These are phyloP conservation scores for Euplagia quadripunctaria DNA, from an alignment of 2,888 invertebrate species.

Conservation along the genomic window DNA sequence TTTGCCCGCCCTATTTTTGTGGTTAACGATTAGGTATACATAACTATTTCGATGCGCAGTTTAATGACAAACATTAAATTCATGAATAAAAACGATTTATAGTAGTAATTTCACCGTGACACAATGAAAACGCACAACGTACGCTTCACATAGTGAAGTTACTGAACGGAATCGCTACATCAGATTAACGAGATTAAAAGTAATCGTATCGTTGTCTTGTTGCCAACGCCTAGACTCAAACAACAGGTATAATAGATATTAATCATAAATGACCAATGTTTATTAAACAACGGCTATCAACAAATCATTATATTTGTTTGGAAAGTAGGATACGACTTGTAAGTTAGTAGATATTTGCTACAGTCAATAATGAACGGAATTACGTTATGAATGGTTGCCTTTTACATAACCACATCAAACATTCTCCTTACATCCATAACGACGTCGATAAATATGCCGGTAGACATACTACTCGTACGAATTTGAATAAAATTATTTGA, in stretches of 20 bases:
- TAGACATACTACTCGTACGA: neutral
- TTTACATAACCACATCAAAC: slow-evolving; percentile 23
- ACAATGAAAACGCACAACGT: slow-evolving; percentile 31
- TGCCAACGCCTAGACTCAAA: slow-evolving; percentile 15
- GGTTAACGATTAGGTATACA: too few species aligned
- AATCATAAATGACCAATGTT: neutral
- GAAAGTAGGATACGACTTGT: slow-evolving; percentile 34
- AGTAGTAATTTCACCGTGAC: slow-evolving; percentile 17
- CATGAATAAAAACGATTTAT: too few species aligned
- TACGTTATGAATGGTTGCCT: slow-evolving; percentile 25
- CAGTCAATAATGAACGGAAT: slow-evolving; percentile 29
- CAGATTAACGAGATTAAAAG: slow-evolving; percentile 65
- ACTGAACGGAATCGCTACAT: slow-evolving; percentile 25
- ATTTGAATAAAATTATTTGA: neutral
- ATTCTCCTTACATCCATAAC: neutral
- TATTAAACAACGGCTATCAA: neutral
- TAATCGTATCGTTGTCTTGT: slow-evolving; percentile 25
- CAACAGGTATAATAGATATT: neutral
- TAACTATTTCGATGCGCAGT: neutral
- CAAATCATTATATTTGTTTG: slow-evolving; percentile 14
- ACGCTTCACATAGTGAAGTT: slow-evolving; percentile 22
- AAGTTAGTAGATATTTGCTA: slow-evolving; percentile 17
- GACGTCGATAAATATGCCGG: neutral
- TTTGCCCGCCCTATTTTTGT: too few species aligned
- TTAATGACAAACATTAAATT: neutral